These are phyloP conservation scores for Chydorus sphaericus DNA, from an alignment of 2,888 invertebrate species.

Conservation along the genomic window DNA sequence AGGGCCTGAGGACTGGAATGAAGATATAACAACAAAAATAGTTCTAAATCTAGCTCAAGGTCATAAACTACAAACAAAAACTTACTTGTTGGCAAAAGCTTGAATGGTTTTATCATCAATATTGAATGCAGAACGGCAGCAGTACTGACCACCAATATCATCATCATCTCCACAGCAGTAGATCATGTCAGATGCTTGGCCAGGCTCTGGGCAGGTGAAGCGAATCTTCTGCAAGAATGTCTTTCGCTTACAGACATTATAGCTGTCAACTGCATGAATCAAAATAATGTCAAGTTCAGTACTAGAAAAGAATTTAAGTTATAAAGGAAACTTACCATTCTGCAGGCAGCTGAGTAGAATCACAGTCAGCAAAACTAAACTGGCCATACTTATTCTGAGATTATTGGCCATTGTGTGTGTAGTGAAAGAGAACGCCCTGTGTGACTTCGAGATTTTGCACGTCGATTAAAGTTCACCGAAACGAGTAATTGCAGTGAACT, in stretches of 20 bases:
- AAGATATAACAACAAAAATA: not conserved
- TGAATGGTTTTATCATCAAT: not conserved
- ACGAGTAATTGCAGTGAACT: no score
- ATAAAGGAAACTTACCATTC: not conserved
- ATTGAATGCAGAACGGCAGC: not conserved
- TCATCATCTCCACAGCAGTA: conserved; percentile 4
- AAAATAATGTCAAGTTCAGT: not conserved
- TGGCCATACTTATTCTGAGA: no score
- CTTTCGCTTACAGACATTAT: not conserved
- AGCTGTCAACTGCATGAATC: not conserved
- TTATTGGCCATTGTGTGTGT: no score
- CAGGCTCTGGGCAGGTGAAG: not conserved
- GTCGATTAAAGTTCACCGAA: no score
- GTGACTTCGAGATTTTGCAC: no score
- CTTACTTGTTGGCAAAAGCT: not conserved
- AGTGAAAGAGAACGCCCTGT: no score
- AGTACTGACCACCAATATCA: not conserved
- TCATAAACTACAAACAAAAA: not conserved
- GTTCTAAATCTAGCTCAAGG: not conserved
- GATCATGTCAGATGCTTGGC: not conserved
- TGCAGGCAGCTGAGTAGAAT: no score
- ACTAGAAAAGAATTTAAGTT: not conserved
- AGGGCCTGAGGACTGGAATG: not conserved
- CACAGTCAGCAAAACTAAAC: no score
- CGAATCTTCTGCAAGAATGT: not conserved